Percentiles rank a stretch among this genome's conserved stretches.
Conservation (phyloP, 2,113 vertebrate species). For the Tor tambroides region DNA sequence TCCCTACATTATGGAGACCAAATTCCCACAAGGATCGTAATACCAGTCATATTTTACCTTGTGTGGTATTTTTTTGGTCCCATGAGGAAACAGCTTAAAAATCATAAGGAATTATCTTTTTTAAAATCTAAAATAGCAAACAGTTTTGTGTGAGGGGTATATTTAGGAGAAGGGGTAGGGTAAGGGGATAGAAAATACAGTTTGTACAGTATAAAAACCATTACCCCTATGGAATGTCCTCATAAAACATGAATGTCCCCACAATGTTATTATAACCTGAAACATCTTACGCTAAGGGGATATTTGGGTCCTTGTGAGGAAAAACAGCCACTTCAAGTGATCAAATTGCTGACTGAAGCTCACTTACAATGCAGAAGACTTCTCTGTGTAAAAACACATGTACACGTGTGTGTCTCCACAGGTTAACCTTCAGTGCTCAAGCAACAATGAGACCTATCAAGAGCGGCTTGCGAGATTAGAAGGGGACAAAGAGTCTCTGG, state of each 20-base stretch:
- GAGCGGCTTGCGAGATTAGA: conserved; percentile 85
- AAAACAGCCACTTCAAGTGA: neutral
- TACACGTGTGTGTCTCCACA: conserved; percentile 60
- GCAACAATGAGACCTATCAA: conserved; percentile 84
- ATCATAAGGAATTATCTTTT: neutral
- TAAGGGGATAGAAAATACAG: neutral
- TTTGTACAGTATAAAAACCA: neutral
- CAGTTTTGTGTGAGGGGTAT: neutral
- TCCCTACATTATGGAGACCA: neutral
- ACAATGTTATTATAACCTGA: neutral
- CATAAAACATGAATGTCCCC: neutral
- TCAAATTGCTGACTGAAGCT: neutral
- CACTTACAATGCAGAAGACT: neutral
- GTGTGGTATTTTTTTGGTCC: neutral
- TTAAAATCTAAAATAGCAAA: neutral
- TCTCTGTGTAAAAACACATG: neutral
- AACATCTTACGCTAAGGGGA: neutral
- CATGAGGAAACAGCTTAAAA: neutral
- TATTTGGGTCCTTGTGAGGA: neutral
- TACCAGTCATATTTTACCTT: too few species aligned
- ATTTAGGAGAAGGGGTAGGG: neutral
- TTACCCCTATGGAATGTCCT: neutral
- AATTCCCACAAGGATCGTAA: neutral
- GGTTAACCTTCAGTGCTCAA: conserved; percentile 76
- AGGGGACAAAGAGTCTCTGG: conserved; percentile 87